Base-by-base conservation (phyloP, 2,797 vertebrate genomes). In the Myotis pilosus region DNA sequence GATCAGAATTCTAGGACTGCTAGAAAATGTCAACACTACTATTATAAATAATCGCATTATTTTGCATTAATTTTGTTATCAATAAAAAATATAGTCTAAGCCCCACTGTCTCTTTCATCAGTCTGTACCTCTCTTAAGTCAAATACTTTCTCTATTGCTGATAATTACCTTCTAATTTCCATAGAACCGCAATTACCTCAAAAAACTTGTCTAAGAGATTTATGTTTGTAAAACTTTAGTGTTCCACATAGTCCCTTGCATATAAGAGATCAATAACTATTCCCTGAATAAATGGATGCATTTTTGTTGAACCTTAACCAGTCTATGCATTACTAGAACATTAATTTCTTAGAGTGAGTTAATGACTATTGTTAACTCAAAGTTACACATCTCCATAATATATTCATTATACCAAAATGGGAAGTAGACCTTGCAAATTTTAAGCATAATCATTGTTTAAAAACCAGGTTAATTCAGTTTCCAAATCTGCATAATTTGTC, bases 241-340 rank as follows among this genome's bases (percentile, higher is more conserved):
- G 36, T 62, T 80, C 25, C 11, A 85, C n/a, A 57, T 8, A 68
- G 12, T 20, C 1, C 10, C 23, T 75, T 92, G 22, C 11, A 55
- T 53, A 60, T 87, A 69, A 86, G 47, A 95, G 41, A 8, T 83
- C n/a, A 83, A 20, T 90, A 93, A 88, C 36, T 69, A 92, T 85
- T 95, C 90, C 49, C 38, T 74, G 8, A 28, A 38, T 81, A 87
- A 90, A 62, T 83, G 30, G 79, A 23, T 66, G 5, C 11, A 66
- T 94, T 87, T 76, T 87, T 87, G 28, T 82, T 92, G 74, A 90
- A 57, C n/a, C 17, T 74, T 71, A 92, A 81, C 1, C 30, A 72
- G 9, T 1, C 25, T 36, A 53, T 36, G 41, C 38, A 92, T 41
- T 55, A 10, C 25, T 62, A 92, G 30, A 87, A 82, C 28, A 91